Base-by-base conservation (phyloP, 2,888 invertebrate species). In the Meiosimyza decipiens region DNA sequence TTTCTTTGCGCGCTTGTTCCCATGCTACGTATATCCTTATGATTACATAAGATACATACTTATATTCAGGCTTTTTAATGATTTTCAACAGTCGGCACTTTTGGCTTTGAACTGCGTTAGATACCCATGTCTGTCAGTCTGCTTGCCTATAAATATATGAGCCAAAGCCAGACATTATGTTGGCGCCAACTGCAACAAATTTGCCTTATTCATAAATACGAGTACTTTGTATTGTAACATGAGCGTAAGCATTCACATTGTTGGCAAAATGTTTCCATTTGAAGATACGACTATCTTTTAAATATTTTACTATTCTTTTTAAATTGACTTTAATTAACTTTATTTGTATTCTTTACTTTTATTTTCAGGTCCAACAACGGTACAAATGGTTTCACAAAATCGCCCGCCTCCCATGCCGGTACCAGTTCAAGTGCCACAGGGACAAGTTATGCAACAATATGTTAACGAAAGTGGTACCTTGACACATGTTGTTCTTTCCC, bases 371-470 rank as follows among this genome's bases (percentile, higher is more conserved):
- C 94, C 95, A 84, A 93, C 94, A 86, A 93, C 94, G 78, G 93
- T 95, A 80, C 92, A 94, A 81, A 94, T 95, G 94, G 93, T 95
- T 81, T 93, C 94, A 80, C 93, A 93, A 82, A 92, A 91, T 87
- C 90, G 91, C 77, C 91, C 92, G 80, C 93, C 93, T 74, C 93
- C 93, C 73, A 90, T 93, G 82, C 92, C 94, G 75, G 93, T 97
- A 91, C 96, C 95, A 71, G 94, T 97, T 85, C 94, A 96, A 88
- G 95, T 97, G 80, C 96, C 96, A 75, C 94, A 94, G 71, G 96
- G 95, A 78, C 94, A 96, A 89, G 92, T 95, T 86, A 95, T 97
- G 85, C 94, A 94, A 87, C 97, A 95, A 86, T 95, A 97, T 83
- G 92, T 97, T 81, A 97, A 97, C 88, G 97, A 97, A 88, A 92